These are phyloP conservation scores for Coptotermes formosanus DNA, from an alignment of 1,140 invertebrate species.

Conservation along the genomic window DNA sequence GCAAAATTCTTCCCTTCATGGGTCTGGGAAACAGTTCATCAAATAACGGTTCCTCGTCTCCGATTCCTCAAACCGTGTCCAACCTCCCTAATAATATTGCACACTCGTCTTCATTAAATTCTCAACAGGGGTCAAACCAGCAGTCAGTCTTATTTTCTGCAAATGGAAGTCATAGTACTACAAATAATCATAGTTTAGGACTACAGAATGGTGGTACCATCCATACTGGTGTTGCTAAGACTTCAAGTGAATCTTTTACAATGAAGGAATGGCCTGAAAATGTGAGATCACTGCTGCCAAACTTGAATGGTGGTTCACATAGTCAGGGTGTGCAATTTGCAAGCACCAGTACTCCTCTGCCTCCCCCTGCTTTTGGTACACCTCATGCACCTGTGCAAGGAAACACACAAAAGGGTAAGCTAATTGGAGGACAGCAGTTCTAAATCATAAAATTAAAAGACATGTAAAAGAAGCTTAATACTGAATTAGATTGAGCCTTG, in stretches of 20 bases:
- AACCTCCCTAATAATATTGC: background rate
- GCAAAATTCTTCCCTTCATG: slow-evolving; percentile 51
- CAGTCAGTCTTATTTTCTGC: background rate
- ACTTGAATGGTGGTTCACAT: slow-evolving; percentile 35
- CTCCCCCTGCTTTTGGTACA: slow-evolving; percentile 20
- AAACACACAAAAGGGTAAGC: slow-evolving; percentile 44
- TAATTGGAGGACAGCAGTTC: slow-evolving; percentile 36
- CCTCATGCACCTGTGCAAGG: slow-evolving; percentile 20
- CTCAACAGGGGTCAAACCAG: background rate
- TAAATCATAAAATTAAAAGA: no score
- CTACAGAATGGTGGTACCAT: slow-evolving; percentile 34
- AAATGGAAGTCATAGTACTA: slow-evolving; percentile 4
- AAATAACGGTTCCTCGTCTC: slow-evolving; percentile 36
- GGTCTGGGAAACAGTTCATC: slow-evolving; percentile 45
- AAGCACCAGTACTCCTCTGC: slow-evolving; percentile 16
- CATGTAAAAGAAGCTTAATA: no score
- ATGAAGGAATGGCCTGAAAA: slow-evolving; percentile 45
- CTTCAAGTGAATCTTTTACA: slow-evolving; percentile 24
- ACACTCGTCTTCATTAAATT: slow-evolving; percentile 2
- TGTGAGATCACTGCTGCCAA: slow-evolving; percentile 50
- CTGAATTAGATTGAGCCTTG: no score
- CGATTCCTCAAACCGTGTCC: slow-evolving; percentile 36
- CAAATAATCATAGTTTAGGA: slow-evolving; percentile 37
- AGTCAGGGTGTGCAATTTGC: slow-evolving; percentile 50
- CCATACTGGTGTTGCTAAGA: slow-evolving; percentile 23